phyloP scores from a whole-genome alignment of 2,797 vertebrate species.

The Phrynocephalus forsythii region DNA sequence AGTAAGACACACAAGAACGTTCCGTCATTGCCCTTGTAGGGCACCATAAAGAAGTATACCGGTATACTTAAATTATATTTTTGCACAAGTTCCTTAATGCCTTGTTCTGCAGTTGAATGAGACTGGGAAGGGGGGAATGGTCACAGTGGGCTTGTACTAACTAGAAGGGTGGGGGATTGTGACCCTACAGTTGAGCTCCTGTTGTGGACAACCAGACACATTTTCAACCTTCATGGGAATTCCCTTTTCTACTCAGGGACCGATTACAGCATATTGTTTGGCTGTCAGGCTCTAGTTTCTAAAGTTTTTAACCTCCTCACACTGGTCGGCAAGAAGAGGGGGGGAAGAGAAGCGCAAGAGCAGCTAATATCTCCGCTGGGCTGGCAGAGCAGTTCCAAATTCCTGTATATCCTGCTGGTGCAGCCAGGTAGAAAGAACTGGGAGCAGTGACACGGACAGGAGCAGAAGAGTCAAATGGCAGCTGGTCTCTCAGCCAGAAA shows the following conservation, averaged over 20 bases:
- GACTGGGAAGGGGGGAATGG: background rate
- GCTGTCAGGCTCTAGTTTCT: too few relatives aligned
- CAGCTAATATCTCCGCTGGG: background rate
- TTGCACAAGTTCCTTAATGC: background rate
- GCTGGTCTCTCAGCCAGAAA: background rate
- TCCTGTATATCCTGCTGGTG: too few relatives aligned
- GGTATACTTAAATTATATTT: conserved; percentile 1
- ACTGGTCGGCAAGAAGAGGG: background rate
- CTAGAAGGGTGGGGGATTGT: background rate
- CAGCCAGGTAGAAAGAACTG: too few relatives aligned
- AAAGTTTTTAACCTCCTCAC: too few relatives aligned
- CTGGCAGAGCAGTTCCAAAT: too few relatives aligned
- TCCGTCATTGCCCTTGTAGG: conserved; percentile 23
- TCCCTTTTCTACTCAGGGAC: too few relatives aligned
- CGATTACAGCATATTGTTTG: too few relatives aligned
- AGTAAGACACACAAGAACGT: conserved; percentile 32
- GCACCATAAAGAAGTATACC: background rate
- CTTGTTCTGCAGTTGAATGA: background rate
- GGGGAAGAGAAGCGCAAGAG: background rate
- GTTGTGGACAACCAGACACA: background rate
- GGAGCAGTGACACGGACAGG: too few relatives aligned
- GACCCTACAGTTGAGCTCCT: background rate
- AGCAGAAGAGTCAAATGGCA: too few relatives aligned
- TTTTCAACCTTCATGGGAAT: background rate
- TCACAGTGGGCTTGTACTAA: background rate